These are phyloP conservation scores for Orthosia gracilis DNA, from an alignment of 2,888 invertebrate species.

Conservation along the genomic window DNA sequence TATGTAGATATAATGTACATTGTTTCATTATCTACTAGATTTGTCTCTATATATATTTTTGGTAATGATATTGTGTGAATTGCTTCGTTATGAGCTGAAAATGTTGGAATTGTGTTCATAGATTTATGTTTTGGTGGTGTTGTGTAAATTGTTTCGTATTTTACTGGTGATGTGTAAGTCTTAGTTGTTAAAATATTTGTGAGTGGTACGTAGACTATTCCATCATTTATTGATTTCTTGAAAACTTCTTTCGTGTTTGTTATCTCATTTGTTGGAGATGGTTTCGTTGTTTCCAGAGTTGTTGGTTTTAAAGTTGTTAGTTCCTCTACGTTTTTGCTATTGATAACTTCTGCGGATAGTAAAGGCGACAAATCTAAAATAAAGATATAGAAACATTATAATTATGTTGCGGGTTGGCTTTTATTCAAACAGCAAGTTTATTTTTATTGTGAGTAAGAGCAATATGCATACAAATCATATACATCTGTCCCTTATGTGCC, in stretches of 20 bases:
- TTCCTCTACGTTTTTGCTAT: not conserved
- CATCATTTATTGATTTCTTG: not conserved
- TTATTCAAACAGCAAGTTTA: no score
- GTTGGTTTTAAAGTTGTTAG: not conserved
- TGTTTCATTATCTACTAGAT: not conserved
- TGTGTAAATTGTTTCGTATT: not conserved
- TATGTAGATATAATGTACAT: not conserved
- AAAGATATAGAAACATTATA: no score
- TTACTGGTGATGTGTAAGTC: no score
- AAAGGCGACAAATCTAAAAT: slow-evolving; percentile 16
- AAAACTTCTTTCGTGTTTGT: not conserved
- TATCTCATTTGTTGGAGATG: not conserved
- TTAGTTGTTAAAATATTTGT: not conserved
- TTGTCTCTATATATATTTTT: not conserved
- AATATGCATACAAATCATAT: no score
- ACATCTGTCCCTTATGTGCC: no score
- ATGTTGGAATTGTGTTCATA: not conserved
- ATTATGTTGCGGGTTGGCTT: no score
- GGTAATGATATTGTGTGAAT: not conserved
- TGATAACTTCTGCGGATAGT: not conserved
- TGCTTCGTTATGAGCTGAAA: not conserved
- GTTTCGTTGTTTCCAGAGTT: not conserved
- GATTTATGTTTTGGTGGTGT: not conserved
- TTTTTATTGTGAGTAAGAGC: no score
- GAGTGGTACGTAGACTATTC: not conserved